Base-by-base conservation (phyloP, 2,797 vertebrate species). In the Gadopsis marmoratus region DNA sequence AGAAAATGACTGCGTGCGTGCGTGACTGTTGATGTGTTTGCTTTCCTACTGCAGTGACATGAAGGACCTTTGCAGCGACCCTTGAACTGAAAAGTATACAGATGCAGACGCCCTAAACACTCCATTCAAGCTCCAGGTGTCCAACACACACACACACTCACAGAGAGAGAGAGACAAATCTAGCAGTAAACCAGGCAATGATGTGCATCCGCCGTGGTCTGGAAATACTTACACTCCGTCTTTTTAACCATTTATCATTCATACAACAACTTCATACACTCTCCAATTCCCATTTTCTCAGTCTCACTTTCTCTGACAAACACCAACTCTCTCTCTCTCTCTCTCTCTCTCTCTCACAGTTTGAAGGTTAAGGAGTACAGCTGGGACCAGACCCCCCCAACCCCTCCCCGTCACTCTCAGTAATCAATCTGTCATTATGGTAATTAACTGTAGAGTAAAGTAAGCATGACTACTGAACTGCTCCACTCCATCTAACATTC, bases 401-500 rank as follows among this genome's bases (percentile, higher is more conserved):
- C 26, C 26, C 26, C 26, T 26, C 26, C 77, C 84, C 83, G 91
- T 91, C 88, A 90, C 90, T 93, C 83, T 86, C 71, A 69, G 90
- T 93, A 93, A 94, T 93, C 91, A 93, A 88, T 94, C 92, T 92
- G 92, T 95, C 93, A 94, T 78, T 88, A 79, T 75, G 90, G 89
- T 93, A 93, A 95, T 96, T 95, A 94, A 94, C 92, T 88, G 87
- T 84, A 83, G 86, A 90, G 91, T 85, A 92, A 93, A 93, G 89
- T 91, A 94, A 95, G 93, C 92, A 92, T 59, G 88, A 91, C 92
- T 93, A 94, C 93, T 86, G 89, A 88, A 87, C 89, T 91, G 86
- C 89, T 82, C 78, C 76, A 65, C 91, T 92, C 83, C 86, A 81
- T 90, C 88, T 69, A 76, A 64, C 86, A 90, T 94, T 92, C 91